Evolutionary conservation across 1,140 invertebrate species (phyloP).

Genomic region (Cardiocondyla obscurior): DNA sequence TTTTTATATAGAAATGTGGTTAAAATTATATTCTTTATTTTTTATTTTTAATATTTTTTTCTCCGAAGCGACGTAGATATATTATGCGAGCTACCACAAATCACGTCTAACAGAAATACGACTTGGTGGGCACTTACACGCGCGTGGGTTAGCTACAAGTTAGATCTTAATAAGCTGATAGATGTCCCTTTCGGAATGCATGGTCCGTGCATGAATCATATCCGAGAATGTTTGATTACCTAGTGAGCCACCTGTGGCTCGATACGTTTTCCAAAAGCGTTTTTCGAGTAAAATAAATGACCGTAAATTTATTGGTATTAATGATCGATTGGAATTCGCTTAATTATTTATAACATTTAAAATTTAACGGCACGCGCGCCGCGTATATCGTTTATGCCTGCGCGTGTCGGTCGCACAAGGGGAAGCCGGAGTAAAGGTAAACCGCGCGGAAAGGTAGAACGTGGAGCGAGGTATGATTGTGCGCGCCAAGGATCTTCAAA

Average conservation of each 20-base stretch:
- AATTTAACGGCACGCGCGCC: not conserved
- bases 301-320: not conserved
- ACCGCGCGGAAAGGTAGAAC: not conserved
- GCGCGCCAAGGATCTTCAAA: conserved; percentile 16
- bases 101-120: conserved; percentile 38
- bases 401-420: not conserved
- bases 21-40: not conserved
- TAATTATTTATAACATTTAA: not conserved
- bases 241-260: conserved; percentile 46
- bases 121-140: not conserved
- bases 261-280: not conserved
- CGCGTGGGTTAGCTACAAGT: conserved; percentile 3
- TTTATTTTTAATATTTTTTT: no score
- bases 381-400: not conserved
- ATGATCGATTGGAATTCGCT: not conserved
- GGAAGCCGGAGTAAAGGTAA: not conserved
- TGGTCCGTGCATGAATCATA: conserved; percentile 42
- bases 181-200: conserved; percentile 50
- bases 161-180: conserved; percentile 55
- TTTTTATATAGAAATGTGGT: not conserved
- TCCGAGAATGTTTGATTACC: conserved; percentile 33
- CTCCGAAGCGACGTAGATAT: not conserved
- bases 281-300: not conserved
- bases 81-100: conserved; percentile 3
- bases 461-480: not conserved